Conservation (phyloP, 2,888 invertebrate genomes). For the Muschampia plurimacula region DNA sequence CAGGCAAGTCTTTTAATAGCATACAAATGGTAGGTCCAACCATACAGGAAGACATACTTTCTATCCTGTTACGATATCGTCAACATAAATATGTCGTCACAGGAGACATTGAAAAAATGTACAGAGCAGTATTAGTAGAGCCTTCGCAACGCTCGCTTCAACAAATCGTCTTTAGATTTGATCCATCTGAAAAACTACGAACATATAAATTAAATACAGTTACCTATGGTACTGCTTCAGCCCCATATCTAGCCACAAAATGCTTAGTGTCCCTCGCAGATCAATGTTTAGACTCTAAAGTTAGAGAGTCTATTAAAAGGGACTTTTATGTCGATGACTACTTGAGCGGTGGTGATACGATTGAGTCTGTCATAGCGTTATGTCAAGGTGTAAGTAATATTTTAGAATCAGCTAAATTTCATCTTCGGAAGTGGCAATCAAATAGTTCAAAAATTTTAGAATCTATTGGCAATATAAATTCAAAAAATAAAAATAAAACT, state of each 20-base stretch:
- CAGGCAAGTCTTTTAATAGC: conserved; percentile 12
- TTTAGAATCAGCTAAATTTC: conserved; percentile 45
- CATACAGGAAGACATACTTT: conserved; percentile 26
- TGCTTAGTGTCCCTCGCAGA: conserved; percentile 44
- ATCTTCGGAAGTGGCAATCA: conserved; percentile 48
- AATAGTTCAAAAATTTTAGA: conserved; percentile 45
- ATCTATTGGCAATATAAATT: conserved; percentile 10
- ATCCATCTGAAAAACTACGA: conserved; percentile 37
- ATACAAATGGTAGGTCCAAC: conserved; percentile 21
- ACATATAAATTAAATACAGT: conserved; percentile 45
- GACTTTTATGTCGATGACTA: conserved; percentile 45
- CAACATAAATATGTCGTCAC: conserved; percentile 44
- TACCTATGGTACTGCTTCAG: conserved; percentile 49
- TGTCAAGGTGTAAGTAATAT: conserved; percentile 41
- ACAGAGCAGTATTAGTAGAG: conserved; percentile 26
- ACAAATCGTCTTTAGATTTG: conserved; percentile 43
- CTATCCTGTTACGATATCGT: conserved; percentile 39
- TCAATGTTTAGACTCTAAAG: conserved; percentile 31
- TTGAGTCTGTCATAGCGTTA: conserved; percentile 33
- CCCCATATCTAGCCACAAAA: conserved; percentile 47
- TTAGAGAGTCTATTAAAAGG: conserved; percentile 34
- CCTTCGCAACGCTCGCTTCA: conserved; percentile 43
- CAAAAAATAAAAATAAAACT: conserved; percentile 18
- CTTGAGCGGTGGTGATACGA: conserved; percentile 41
- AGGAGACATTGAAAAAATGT: conserved; percentile 45